Percentiles rank a stretch among this genome's conserved stretches.
These are phyloP conservation scores for Rachycentron canadum DNA, from an alignment of 2,797 vertebrate genomes.

Conservation along the genomic window DNA sequence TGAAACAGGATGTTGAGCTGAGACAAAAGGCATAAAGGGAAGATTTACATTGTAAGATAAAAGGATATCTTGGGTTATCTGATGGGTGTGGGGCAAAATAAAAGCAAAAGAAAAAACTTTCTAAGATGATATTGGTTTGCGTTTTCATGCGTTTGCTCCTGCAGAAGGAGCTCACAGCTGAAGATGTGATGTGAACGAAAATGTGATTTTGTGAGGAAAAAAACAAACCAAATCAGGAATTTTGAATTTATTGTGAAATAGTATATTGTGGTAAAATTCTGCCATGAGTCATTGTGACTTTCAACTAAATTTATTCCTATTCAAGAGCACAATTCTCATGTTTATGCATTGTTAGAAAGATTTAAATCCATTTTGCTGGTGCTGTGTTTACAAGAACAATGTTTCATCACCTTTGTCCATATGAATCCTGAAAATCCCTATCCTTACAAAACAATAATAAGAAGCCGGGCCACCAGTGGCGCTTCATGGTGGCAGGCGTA, in stretches of 20 bases:
- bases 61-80: not conserved
- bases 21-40: constrained; percentile 5
- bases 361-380: constrained; percentile 66
- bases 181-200: constrained; percentile 6
- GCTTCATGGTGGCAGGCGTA: constrained; percentile 81
- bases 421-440: constrained; percentile 75
- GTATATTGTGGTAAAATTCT: constrained; percentile 6
- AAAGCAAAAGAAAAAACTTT: not conserved
- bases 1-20: constrained; percentile 7
- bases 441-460: constrained; percentile 83
- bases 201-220: not conserved
- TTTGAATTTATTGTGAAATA: constrained; percentile 18
- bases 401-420: constrained; percentile 74
- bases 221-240: not conserved
- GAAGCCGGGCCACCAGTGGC: constrained; percentile 77
- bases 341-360: constrained; percentile 64
- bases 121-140: not conserved
- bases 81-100: not conserved
- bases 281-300: constrained; percentile 9
- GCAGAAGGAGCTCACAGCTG: not conserved
- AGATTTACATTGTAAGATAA: constrained; percentile 5
- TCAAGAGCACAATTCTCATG: constrained; percentile 41
- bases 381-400: constrained; percentile 74
- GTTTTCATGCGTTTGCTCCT: not conserved
- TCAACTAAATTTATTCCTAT: constrained; percentile 22